phyloP scores from a whole-genome alignment of 2,113 vertebrate species.

The Cebus imitator region DNA sequence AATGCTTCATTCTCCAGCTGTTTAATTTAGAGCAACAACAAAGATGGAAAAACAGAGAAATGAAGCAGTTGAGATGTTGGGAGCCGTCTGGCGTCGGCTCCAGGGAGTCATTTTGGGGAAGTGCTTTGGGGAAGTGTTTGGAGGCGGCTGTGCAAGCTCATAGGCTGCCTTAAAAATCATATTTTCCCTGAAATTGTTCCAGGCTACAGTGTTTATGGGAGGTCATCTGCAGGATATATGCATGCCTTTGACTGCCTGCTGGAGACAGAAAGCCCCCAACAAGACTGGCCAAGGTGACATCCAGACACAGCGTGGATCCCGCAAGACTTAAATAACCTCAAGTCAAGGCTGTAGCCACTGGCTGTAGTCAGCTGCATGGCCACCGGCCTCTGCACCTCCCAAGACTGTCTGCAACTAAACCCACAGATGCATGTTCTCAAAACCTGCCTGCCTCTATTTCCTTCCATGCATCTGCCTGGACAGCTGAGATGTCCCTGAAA shows the following conservation, averaged over 20 bases:
- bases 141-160: slow-evolving; percentile 59
- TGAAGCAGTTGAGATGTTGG: slow-evolving; percentile 62
- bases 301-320: fast-evolving
- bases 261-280: neutral
- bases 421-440: fast-evolving
- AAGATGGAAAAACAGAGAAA: slow-evolving; percentile 61
- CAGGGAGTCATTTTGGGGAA: slow-evolving; percentile 60
- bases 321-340: fast-evolving
- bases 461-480: fast-evolving
- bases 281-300: neutral
- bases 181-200: slow-evolving; percentile 64
- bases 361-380: fast-evolving
- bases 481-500: neutral
- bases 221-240: neutral
- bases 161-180: slow-evolving; percentile 51
- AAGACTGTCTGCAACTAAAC: fast-evolving
- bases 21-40: slow-evolving; percentile 76
- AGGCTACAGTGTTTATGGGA: slow-evolving; percentile 63
- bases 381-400: fast-evolving
- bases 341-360: fast-evolving
- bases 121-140: slow-evolving; percentile 36
- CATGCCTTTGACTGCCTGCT: neutral
- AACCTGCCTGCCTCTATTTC: fast-evolving
- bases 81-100: slow-evolving; percentile 42
- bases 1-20: slow-evolving; percentile 65